Conservation (phyloP, 2,888 invertebrate genomes). For the Cataglyphis albicans region DNA sequence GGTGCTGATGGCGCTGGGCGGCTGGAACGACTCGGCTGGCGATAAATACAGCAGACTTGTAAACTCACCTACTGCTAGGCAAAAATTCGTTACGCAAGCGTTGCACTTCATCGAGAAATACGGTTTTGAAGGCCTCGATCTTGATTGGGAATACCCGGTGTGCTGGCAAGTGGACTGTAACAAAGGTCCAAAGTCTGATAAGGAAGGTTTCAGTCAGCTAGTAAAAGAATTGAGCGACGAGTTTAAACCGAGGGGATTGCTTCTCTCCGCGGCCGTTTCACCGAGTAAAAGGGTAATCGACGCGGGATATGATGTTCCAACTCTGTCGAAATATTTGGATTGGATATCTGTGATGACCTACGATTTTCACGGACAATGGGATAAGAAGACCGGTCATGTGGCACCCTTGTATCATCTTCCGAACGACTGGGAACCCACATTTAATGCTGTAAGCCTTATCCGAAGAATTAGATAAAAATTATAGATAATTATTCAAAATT, state of each 20-base stretch:
- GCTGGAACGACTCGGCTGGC: conserved; percentile 97
- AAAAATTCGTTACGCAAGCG: conserved; percentile 91
- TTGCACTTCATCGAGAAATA: conserved; percentile 92
- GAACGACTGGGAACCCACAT: conserved; percentile 91
- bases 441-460: conserved; percentile 89
- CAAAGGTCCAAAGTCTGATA: conserved; percentile 93
- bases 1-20: conserved; percentile 95
- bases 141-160: conserved; percentile 98
- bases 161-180: conserved; percentile 96
- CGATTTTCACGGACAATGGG: conserved; percentile 97
- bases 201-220: conserved; percentile 91
- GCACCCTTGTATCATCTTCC: conserved; percentile 94
- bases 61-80: conserved; percentile 90
- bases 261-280: conserved; percentile 94
- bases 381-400: conserved; percentile 95
- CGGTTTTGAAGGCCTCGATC: conserved; percentile 95
- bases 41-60: conserved; percentile 95
- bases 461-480: not conserved
- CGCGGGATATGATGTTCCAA: conserved; percentile 93
- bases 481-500: too few species aligned
- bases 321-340: conserved; percentile 92
- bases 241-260: conserved; percentile 90
- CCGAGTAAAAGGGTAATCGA: conserved; percentile 94
- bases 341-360: conserved; percentile 97
- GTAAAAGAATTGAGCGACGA: conserved; percentile 91